Conservation (phyloP, 1,140 invertebrate species). For the Meloidogyne floridensis region DNA sequence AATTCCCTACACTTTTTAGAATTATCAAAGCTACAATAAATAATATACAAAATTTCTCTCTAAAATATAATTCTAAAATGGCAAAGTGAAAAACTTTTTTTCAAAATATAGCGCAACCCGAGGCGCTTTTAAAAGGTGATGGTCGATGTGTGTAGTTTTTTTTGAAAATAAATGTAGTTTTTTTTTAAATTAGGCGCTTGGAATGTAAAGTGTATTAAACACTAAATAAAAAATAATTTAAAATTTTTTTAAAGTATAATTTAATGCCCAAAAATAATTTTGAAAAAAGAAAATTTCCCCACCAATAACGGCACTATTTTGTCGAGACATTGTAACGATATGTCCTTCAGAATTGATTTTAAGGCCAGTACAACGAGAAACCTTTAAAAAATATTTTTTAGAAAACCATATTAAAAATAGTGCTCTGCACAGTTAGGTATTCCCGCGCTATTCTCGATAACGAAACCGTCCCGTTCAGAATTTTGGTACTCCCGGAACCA, state of each 20-base stretch:
- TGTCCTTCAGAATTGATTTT: constrained; percentile 33
- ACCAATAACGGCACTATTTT: constrained; percentile 39
- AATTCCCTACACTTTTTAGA: no score
- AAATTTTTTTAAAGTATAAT: no score
- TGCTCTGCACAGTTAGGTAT: no score
- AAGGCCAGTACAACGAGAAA: constrained; percentile 44
- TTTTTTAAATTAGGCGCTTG: not conserved
- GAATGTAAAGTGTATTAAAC: constrained; percentile 5
- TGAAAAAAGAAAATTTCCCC: constrained; percentile 12
- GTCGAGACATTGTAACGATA: constrained; percentile 41
- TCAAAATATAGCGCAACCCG: not conserved
- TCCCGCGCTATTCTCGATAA: no score
- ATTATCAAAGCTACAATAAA: no score
- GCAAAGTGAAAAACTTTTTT: not conserved
- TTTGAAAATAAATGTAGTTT: not conserved
- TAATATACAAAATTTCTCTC: not conserved
- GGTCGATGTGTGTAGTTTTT: constrained; percentile 3
- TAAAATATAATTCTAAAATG: not conserved
- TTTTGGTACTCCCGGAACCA: no score
- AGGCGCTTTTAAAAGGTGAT: not conserved
- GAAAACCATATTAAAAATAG: no score
- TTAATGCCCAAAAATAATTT: no score
- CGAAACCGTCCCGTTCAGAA: no score
- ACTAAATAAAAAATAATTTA: not conserved
- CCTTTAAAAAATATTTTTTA: constrained; percentile 23